A percentile compares a stretch with the other conserved stretches of the same genome.
Conservation (phyloP, 1,140 invertebrate species). For the Phthorimaea operculella region DNA sequence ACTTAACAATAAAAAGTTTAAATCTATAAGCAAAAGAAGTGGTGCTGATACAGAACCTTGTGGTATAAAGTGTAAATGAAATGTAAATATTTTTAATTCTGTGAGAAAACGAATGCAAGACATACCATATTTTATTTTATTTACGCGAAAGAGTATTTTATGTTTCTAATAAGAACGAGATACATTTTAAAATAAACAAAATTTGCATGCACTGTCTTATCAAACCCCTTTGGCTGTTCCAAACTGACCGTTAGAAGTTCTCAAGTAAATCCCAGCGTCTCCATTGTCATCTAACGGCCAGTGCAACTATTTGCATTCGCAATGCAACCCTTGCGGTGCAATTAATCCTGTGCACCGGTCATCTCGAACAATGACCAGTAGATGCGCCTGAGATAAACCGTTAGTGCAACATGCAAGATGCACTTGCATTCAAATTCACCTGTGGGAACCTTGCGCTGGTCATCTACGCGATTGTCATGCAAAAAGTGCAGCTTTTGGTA, state of each 20-base stretch:
- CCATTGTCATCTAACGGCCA: slow-evolving; percentile 45
- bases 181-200: neutral
- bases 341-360: slow-evolving; percentile 37
- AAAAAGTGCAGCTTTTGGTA: slow-evolving; percentile 36
- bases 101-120: no score
- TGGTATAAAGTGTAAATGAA: no score
- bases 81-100: no score
- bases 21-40: neutral
- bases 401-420: slow-evolving; percentile 36
- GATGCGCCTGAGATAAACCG: slow-evolving; percentile 35
- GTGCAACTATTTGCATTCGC: slow-evolving; percentile 50
- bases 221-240: neutral
- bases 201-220: neutral
- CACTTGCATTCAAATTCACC: slow-evolving; percentile 40
- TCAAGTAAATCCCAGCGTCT: slow-evolving; percentile 23
- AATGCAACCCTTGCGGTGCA: slow-evolving; percentile 24
- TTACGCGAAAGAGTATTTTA: no score
- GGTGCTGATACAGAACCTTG: neutral
- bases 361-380: slow-evolving; percentile 18
- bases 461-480: slow-evolving; percentile 39
- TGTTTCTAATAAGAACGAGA: no score
- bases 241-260: slow-evolving; percentile 11
- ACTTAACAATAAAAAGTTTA: neutral
- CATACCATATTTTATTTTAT: no score
- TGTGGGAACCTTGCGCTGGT: slow-evolving; percentile 34